These are phyloP conservation scores for Rallus limicola DNA, from an alignment of 2,113 vertebrate species.

Conservation along the genomic window DNA sequence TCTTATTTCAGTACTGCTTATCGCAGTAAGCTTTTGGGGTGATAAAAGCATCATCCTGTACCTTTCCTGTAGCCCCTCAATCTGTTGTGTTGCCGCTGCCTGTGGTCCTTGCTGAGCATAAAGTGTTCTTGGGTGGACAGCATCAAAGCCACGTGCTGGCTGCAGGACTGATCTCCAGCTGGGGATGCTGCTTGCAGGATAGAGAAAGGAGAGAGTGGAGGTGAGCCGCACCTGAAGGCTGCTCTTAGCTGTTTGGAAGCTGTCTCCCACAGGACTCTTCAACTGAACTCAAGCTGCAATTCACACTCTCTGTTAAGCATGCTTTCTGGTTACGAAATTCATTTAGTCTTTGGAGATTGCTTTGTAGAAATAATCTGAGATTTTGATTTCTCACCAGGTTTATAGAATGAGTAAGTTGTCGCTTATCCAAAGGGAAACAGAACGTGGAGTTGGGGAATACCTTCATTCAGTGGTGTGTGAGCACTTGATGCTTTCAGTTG, in stretches of 20 bases:
- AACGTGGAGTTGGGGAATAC: background rate
- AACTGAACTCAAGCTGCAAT: background rate
- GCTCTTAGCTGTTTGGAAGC: background rate
- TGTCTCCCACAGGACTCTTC: background rate
- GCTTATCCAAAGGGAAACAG: background rate
- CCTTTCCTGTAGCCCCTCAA: rapidly evolving
- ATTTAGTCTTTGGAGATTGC: background rate
- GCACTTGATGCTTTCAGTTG: background rate
- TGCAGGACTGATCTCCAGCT: background rate
- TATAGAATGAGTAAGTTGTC: background rate
- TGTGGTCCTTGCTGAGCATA: background rate
- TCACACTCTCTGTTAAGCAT: background rate
- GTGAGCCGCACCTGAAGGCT: rapidly evolving
- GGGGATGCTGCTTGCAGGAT: background rate
- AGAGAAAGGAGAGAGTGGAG: background rate
- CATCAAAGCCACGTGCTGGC: background rate
- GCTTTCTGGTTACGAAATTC: background rate
- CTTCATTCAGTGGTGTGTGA: background rate
- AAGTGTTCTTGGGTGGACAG: background rate
- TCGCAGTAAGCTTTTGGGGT: background rate
- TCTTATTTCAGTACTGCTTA: background rate
- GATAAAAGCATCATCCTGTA: background rate
- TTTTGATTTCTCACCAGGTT: background rate
- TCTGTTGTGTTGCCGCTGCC: background rate
- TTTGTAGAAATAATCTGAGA: background rate